Evolutionary conservation across 2,797 vertebrate species (phyloP).

Genomic region (Pygocentrus nattereri): DNA sequence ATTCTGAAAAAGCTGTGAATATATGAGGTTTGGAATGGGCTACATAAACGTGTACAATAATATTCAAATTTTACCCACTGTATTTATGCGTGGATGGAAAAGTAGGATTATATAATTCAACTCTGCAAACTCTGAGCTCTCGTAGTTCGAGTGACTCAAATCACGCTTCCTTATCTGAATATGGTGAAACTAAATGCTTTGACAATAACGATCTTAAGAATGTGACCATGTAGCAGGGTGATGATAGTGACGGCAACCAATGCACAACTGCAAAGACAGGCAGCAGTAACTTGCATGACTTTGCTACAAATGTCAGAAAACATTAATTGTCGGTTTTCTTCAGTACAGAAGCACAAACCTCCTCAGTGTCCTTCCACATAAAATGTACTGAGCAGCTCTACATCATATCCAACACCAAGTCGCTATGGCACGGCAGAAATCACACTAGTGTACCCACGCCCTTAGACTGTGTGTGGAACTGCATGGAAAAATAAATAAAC

Average conservation of each 20-base stretch:
- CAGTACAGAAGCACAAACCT: not conserved
- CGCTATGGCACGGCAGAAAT: not conserved
- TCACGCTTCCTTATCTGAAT: not conserved
- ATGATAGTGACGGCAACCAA: conserved; percentile 44
- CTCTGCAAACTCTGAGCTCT: not conserved
- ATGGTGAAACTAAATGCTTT: not conserved
- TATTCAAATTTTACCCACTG: not conserved
- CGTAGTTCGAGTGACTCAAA: not conserved
- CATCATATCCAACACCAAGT: not conserved
- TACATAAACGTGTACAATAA: not conserved
- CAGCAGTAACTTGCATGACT: conserved; percentile 1
- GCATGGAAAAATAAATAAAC: not conserved
- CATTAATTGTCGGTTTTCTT: not conserved
- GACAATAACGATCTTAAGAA: conserved; percentile 28
- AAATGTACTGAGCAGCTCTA: not conserved
- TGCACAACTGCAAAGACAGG: conserved; percentile 54
- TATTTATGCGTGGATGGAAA: not conserved
- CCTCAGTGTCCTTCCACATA: not conserved
- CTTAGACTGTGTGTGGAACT: not conserved
- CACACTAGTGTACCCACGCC: not conserved
- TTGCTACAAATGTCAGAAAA: conserved; percentile 11
- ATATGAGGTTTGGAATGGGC: not conserved
- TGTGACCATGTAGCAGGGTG: not conserved
- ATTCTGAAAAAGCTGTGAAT: conserved; percentile 5
- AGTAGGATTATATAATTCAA: not conserved